phyloP scores from a whole-genome alignment of 2,888 invertebrate species.

The Alviniconcha strummeri region DNA sequence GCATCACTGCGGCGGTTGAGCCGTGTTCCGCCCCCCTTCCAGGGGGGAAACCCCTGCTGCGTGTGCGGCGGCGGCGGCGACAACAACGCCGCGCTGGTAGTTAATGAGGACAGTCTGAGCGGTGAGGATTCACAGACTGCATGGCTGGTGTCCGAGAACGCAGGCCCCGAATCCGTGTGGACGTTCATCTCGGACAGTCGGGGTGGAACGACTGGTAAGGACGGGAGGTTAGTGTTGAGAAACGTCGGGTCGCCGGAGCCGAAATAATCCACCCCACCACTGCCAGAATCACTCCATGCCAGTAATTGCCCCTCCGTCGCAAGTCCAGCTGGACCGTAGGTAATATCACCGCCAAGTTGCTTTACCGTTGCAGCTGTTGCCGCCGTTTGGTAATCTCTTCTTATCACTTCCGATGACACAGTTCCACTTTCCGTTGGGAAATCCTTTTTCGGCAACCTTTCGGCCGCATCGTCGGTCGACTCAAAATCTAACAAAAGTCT shows the following conservation, averaged over 20 bases:
- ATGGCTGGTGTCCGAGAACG: too few species aligned
- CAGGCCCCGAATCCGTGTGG: too few species aligned
- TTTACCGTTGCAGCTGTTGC: not conserved
- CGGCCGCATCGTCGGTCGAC: too few species aligned
- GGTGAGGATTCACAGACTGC: too few species aligned
- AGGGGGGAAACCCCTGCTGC: too few species aligned
- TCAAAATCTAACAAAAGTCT: not conserved
- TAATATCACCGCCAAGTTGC: not conserved
- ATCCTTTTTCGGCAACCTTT: too few species aligned
- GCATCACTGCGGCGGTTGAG: too few species aligned
- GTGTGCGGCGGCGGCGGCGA: too few species aligned
- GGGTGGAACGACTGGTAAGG: not conserved
- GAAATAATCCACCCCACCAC: not conserved
- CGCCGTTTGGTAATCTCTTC: not conserved
- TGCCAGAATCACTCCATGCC: not conserved
- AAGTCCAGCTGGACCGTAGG: too few species aligned
- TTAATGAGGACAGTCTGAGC: too few species aligned
- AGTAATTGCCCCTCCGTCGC: not conserved
- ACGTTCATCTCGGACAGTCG: not conserved
- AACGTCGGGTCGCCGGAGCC: constrained; percentile 17
- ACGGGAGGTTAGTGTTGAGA: not conserved
- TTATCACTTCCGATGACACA: not conserved
- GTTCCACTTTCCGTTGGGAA: not conserved
- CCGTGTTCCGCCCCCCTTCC: too few species aligned
- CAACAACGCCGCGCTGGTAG: too few species aligned